Percentiles rank a stretch among this genome's conserved stretches.
These are phyloP conservation scores for Beroe ovata DNA, from an alignment of 37 sponge, comb jelly and placozoan species.

Conservation along the genomic window DNA sequence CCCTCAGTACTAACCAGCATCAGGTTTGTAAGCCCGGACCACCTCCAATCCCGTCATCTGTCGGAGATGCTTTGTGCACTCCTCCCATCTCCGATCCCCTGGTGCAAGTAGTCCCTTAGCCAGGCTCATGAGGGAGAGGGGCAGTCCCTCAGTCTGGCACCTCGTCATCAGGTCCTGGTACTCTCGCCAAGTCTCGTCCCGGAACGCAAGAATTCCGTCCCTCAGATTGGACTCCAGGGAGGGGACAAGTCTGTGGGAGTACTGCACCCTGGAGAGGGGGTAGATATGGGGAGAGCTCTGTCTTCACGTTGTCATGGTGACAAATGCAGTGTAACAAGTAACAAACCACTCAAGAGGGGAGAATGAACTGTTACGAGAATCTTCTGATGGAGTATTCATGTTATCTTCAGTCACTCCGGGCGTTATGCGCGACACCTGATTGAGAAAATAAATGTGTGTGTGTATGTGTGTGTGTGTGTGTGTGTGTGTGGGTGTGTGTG, in stretches of 20 bases:
- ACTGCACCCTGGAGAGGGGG: constrained; percentile 21
- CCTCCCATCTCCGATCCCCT: constrained; percentile 56
- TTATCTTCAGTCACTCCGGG: not conserved
- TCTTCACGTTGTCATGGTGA: too few relatives aligned
- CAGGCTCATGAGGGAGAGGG: constrained; percentile 27
- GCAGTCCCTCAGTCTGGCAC: not conserved
- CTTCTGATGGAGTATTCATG: not conserved
- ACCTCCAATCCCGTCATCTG: constrained; percentile 59
- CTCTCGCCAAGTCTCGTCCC: constrained; percentile 51
- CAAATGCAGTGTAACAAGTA: not conserved
- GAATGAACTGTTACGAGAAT: constrained; percentile 3
- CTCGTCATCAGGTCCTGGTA: constrained; percentile 32
- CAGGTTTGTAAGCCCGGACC: not conserved
- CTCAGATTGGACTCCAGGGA: constrained; percentile 48
- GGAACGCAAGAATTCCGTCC: constrained; percentile 24
- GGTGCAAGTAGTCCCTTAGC: constrained; percentile 63
- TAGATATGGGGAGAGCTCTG: not conserved
- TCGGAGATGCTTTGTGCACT: constrained; percentile 61
- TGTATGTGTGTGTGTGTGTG: too few relatives aligned
- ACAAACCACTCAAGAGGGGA: constrained; percentile 32
- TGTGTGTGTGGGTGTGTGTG: too few relatives aligned
- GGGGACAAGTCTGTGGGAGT: constrained; percentile 57
- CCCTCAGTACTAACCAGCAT: not conserved
- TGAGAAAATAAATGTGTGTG: too few relatives aligned
- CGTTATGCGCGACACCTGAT: too few relatives aligned